Evolutionary conservation across 37 sponge, comb jelly and placozoan genomes (phyloP), one percentile per base, ranked within the genome.

Genomic region (Agelas oroides): DNA sequence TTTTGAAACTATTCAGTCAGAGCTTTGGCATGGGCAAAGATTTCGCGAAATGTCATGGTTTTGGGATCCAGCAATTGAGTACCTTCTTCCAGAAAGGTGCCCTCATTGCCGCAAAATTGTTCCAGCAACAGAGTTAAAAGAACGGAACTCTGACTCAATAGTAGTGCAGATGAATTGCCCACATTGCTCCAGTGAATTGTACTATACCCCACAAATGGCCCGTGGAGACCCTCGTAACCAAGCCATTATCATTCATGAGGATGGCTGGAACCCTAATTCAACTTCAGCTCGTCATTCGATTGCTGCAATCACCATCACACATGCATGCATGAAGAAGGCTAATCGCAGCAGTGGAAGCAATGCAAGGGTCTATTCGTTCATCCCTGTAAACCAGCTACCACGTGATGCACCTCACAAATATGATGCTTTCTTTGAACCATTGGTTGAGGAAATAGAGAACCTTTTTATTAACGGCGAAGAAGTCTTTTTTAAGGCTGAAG

Each of bases 161-260:
- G 3, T 5, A 33, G 69, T 67, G 5, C 20, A 23, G 2, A 21
- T 75, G 12, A 8, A 14, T 8, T 54, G 75, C 30, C 19, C 31
- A 0, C 28, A 25, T 12, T 75, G 75, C 34, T 16, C 13, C 21
- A 27, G 25, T 31, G 2, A 25, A 24, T 12, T 20, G 20, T 25
- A 1, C 0, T 17, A 27, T 19, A 12, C 1, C 21, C 55, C 56
- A 75, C 20, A 16, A 53, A 5, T 27, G 17, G 30, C 30, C 16
- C 15, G 19, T 8, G 76, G 76, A 32, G 76, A 76, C 59, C 76
- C 76, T 11, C 59, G 61, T 32, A 76, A 76, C 27, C 76, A 76
- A 28, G 76, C 61, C 0, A 58, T 76, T 1, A 58, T 76, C 3
- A 76, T 76, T 0, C 76, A 76, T 76, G 76, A 76, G 56, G 76